Evolutionary conservation across 2,113 vertebrate genomes (phyloP).

Genomic region (Microtus ochrogaster): DNA sequence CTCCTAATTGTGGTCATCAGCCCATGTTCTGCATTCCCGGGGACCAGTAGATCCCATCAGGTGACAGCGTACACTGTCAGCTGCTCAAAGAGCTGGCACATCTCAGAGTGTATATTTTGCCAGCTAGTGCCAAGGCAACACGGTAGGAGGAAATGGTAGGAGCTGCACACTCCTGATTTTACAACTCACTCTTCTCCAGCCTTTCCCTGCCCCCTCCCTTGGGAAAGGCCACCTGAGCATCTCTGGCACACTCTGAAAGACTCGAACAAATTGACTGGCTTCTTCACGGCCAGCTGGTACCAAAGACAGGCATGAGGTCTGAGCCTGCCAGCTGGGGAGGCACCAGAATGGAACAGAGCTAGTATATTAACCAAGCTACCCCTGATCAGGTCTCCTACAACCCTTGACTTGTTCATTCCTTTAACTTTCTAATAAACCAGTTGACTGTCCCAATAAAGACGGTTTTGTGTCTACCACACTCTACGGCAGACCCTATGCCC

Average conservation of each 20-base stretch:
- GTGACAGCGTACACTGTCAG: neutral
- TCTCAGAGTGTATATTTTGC: neutral
- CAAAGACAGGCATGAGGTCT: neutral
- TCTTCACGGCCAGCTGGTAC: neutral
- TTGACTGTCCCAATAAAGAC: neutral
- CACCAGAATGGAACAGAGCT: neutral
- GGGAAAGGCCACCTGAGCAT: neutral
- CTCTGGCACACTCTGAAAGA: neutral
- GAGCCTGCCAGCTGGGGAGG: neutral
- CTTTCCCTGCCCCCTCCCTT: neutral
- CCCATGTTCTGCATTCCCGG: neutral
- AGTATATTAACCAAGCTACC: neutral
- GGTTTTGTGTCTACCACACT: too few relatives aligned
- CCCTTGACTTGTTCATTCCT: too few relatives aligned
- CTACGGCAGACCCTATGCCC: neutral
- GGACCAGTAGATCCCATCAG: neutral
- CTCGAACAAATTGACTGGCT: neutral
- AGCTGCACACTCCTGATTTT: too few relatives aligned
- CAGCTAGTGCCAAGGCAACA: neutral
- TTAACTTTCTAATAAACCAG: neutral
- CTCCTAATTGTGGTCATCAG: neutral
- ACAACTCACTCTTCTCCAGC: neutral
- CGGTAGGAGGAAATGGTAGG: fast-evolving
- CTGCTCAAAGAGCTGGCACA: neutral
- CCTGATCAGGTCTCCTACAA: neutral